phyloP scores from a whole-genome alignment of 1,140 invertebrate genomes.

The Panulirus ornatus region DNA sequence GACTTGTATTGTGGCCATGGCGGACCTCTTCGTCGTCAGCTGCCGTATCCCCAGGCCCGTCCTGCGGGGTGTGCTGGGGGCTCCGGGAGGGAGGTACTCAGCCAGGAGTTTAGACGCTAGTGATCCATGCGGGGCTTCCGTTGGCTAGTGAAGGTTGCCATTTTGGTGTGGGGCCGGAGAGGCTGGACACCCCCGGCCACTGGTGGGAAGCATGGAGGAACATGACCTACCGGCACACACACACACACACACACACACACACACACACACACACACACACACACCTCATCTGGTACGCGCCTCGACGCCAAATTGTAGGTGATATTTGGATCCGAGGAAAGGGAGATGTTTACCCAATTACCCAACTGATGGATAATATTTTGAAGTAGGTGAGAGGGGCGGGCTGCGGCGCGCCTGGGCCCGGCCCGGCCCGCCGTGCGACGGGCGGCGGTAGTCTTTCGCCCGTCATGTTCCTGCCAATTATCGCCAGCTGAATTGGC shows the following conservation, averaged over 20 bases:
- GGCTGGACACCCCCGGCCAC: background rate
- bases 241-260: background rate
- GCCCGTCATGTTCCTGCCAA: slow-evolving; percentile 23
- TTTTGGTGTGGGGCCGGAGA: slow-evolving; percentile 39
- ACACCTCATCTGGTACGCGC: background rate
- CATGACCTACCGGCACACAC: background rate
- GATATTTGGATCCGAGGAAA: too few species aligned
- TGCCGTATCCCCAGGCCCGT: background rate
- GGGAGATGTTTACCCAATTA: too few species aligned
- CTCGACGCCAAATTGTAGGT: too few species aligned
- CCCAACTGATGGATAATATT: too few species aligned
- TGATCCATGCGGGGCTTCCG: background rate
- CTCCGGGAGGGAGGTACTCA: background rate
- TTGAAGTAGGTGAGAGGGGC: too few species aligned
- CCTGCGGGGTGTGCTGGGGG: background rate
- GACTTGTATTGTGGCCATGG: background rate
- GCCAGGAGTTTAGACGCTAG: background rate
- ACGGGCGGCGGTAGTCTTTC: background rate
- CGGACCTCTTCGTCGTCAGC: background rate
- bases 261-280: background rate
- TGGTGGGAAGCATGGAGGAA: background rate
- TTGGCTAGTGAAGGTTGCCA: slow-evolving; percentile 42
- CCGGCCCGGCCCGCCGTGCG: too few species aligned
- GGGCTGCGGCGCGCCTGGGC: too few species aligned
- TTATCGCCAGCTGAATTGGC: slow-evolving; percentile 41